Evolutionary conservation across 2,797 vertebrate species (phyloP).

Genomic region (Thripadectes ignobilis): DNA sequence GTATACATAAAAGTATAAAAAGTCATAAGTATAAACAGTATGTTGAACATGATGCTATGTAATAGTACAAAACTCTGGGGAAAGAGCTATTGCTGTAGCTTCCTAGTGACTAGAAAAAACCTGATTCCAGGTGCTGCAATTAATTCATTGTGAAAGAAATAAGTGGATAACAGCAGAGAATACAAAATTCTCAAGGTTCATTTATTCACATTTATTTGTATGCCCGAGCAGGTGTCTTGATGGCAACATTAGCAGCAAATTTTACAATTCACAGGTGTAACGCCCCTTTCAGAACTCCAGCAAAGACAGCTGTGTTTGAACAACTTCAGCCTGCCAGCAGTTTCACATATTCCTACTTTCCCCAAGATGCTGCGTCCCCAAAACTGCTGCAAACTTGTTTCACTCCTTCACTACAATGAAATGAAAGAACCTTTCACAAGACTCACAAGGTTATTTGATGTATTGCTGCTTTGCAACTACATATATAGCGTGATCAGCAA

Average conservation of each 20-base stretch:
- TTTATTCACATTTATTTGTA: slow-evolving; percentile 20
- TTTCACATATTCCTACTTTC: background rate
- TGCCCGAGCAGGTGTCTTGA: background rate
- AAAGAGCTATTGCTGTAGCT: background rate
- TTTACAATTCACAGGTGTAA: slow-evolving; percentile 27
- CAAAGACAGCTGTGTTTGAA: slow-evolving; percentile 15
- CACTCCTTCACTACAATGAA: background rate
- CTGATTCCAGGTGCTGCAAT: background rate
- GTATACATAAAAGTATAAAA: background rate
- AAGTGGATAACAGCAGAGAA: background rate
- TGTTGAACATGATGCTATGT: background rate
- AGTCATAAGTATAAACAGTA: background rate
- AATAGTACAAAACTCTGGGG: background rate
- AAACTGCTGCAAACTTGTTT: background rate
- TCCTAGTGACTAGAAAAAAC: background rate
- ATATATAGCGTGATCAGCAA: background rate
- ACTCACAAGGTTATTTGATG: background rate
- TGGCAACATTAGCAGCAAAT: background rate
- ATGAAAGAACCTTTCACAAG: background rate
- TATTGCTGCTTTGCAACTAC: background rate
- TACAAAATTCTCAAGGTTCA: background rate
- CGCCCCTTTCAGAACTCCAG: background rate
- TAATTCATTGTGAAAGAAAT: slow-evolving; percentile 3
- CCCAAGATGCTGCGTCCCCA: background rate
- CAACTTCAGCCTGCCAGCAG: background rate